A percentile compares a stretch with the other conserved stretches of the same genome.
phyloP scores from a whole-genome alignment of 2,888 invertebrate genomes.

The Agrypnus murinus region DNA sequence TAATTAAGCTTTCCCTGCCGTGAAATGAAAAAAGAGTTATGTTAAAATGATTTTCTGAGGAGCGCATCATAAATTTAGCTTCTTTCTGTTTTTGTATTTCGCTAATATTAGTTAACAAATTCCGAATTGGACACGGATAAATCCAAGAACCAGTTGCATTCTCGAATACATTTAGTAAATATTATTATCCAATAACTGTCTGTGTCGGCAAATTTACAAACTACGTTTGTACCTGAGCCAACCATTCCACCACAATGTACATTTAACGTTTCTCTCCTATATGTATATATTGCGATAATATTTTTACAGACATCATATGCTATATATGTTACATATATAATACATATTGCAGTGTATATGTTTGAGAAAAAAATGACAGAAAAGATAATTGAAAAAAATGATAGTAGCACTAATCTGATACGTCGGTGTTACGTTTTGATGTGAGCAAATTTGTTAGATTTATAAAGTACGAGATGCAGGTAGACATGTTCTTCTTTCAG shows the following conservation, averaged over 20 bases:
- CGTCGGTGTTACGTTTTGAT: constrained; percentile 25
- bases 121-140: constrained; percentile 45
- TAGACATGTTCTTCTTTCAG: background rate
- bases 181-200: constrained; percentile 57
- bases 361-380: background rate
- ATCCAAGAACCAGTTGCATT: constrained; percentile 55
- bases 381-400: constrained; percentile 24
- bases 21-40: constrained; percentile 4
- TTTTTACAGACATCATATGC: constrained; percentile 17
- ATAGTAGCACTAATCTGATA: constrained; percentile 30
- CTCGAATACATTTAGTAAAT: constrained; percentile 54
- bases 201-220: constrained; percentile 52
- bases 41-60: constrained; percentile 21
- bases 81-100: constrained; percentile 1
- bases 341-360: too few species aligned
- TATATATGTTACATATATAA: too few species aligned
- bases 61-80: constrained; percentile 12
- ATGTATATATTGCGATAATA: background rate
- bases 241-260: constrained; percentile 9
- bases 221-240: constrained; percentile 16
- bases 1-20: too few species aligned
- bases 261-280: constrained; percentile 6
- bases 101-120: constrained; percentile 43
- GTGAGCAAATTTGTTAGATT: constrained; percentile 23
- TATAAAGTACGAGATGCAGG: constrained; percentile 8